Percentiles rank a stretch among this genome's conserved stretches.
Evolutionary conservation across 2,888 invertebrate genomes (phyloP).

Genomic region (Drosophila merina): DNA sequence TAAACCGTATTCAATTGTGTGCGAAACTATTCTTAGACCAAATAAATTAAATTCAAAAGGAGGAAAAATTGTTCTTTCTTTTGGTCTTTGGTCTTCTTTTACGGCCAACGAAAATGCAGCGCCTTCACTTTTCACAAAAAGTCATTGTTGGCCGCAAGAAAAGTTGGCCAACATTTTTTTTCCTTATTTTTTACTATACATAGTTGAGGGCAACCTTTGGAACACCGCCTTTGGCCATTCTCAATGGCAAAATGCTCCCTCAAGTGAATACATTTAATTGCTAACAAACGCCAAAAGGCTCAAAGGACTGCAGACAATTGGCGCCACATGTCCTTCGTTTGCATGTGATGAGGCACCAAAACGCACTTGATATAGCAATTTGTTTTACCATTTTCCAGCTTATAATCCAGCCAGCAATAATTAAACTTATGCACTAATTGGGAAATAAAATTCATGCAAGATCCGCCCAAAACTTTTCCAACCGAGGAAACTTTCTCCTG

Average conservation of each 20-base stretch:
- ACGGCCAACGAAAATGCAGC: slow-evolving; percentile 4
- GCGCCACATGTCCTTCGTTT: slow-evolving; percentile 54
- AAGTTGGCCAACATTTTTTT: slow-evolving; percentile 44
- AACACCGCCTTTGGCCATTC: slow-evolving; percentile 11
- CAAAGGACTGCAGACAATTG: slow-evolving; percentile 49
- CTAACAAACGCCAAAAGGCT: slow-evolving; percentile 61
- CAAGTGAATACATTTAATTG: slow-evolving; percentile 75
- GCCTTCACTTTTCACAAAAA: slow-evolving; percentile 6
- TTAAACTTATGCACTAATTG: slow-evolving; percentile 24
- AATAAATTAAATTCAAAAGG: slow-evolving; percentile 20
- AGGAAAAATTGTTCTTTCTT: slow-evolving; percentile 14
- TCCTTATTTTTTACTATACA: not conserved
- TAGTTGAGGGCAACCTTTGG: slow-evolving; percentile 34
- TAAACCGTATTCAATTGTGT: not conserved
- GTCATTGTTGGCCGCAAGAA: slow-evolving; percentile 42
- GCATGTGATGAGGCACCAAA: slow-evolving; percentile 10
- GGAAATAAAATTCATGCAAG: slow-evolving; percentile 24
- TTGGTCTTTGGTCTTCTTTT: slow-evolving; percentile 10
- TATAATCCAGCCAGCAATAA: slow-evolving; percentile 20
- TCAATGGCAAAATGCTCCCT: slow-evolving; percentile 58
- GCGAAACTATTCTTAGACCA: not conserved
- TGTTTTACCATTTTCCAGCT: slow-evolving; percentile 2
- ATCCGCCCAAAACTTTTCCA: slow-evolving; percentile 3
- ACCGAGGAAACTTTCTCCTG: not conserved
- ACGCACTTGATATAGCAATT: slow-evolving; percentile 24